Evolutionary conservation across 1,140 invertebrate species (phyloP), one percentile per base, ranked within the genome.

Genomic region (Venustaconcha ellipsiformis): DNA sequence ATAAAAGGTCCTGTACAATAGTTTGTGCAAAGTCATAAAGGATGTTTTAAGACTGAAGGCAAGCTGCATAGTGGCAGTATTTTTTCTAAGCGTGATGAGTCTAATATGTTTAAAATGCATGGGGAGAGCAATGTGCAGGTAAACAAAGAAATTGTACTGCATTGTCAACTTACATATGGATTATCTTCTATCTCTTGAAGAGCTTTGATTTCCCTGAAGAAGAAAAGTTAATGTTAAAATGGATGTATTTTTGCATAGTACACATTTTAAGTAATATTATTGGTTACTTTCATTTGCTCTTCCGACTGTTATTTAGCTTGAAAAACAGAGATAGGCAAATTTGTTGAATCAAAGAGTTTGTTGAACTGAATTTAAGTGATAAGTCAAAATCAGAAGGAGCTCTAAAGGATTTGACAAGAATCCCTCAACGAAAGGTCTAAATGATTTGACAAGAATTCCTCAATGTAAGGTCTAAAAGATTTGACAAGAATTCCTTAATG

Each of bases 131-230:
- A 62, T 68, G 37, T 56, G 5, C 20, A 63, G 18, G 71, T 23
- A 62, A 12, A 37, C 26, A 20, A 72, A 66, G 14, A 71, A 63
- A 64, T 13, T 13, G 6, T 12, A 57, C 48, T 4, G 30, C 4
- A 55, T 26, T 60, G 37, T n/a, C 57, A 63, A 92, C 93, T 94
- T 90, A 97, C 95, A 93, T 97, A 95, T 90, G 95, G 94, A 90
- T 95, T 95, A 80, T 90, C 88, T 76, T 96, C 93, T 20, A 97
- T 92, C 74, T 95, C 93, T 87, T 97, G 95, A 65, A 99, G 91
- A 57, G 95, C 94, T 92, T 97, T 97, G 70, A 99, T 97, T 93
- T 99, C 98, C 72, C 92, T 88, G 77, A 80, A 86, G 77, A 79
- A 68, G 37, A 74, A 72, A 74, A 62, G 18, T 30, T 59, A n/a